A percentile compares a stretch with the other conserved stretches of the same genome.
These are phyloP conservation scores for Ictalurus punctatus DNA, from an alignment of 2,113 vertebrate species.

Conservation along the genomic window DNA sequence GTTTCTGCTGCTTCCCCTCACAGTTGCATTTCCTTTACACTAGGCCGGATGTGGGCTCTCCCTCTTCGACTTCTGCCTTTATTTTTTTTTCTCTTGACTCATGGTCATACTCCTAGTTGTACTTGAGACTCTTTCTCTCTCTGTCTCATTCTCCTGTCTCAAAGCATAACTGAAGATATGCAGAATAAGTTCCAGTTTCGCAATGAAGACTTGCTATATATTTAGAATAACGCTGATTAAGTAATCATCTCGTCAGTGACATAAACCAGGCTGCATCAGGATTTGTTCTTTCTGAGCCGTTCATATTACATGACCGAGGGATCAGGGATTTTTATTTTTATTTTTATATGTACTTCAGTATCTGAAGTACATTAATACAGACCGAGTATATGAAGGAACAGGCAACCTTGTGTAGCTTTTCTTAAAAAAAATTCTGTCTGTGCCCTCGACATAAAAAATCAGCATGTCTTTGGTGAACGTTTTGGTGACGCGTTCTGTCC, in stretches of 20 bases:
- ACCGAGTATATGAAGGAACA: neutral
- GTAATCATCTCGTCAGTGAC: neutral
- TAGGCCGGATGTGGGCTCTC: conserved; percentile 55
- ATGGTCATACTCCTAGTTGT: conserved; percentile 11
- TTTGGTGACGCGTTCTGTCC: neutral
- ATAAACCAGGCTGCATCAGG: neutral
- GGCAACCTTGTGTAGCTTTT: neutral
- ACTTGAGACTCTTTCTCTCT: conserved; percentile 23
- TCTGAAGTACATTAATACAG: neutral
- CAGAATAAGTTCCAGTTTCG: conserved; percentile 48
- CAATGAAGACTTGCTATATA: neutral
- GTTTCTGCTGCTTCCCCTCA: conserved; percentile 38
- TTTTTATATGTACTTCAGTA: too few species aligned
- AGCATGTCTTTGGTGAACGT: neutral
- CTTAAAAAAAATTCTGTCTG: neutral
- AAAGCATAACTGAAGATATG: conserved; percentile 52
- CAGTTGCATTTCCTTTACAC: conserved; percentile 47
- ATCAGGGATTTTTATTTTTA: neutral
- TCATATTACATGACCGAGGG: neutral
- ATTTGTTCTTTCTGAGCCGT: neutral
- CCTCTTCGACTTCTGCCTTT: conserved; percentile 49
- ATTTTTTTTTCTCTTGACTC: conserved; percentile 17
- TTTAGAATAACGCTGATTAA: too few species aligned
- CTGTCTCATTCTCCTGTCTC: conserved; percentile 42
- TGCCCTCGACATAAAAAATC: neutral